phyloP scores from a whole-genome alignment of 2,797 vertebrate genomes.

The Catharus ustulatus region DNA sequence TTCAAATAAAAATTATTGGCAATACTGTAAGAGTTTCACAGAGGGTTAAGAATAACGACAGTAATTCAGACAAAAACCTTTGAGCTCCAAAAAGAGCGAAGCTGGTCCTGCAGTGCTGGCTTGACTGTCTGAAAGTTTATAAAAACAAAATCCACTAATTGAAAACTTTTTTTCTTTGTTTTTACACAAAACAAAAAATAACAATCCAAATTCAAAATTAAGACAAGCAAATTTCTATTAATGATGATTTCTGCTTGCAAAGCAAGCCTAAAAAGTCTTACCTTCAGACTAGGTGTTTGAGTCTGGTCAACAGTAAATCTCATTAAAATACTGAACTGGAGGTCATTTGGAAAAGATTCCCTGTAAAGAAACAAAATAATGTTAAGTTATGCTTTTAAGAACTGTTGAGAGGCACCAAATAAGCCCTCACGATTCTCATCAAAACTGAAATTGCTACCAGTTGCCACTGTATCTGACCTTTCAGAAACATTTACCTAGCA shows the following conservation, averaged over 20 bases:
- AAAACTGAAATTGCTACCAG: background rate
- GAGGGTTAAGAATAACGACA: conserved; percentile 73
- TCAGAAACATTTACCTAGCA: background rate
- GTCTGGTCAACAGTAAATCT: conserved; percentile 98
- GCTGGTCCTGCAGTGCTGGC: conserved; percentile 82
- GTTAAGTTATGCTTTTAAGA: background rate
- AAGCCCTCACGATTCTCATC: background rate
- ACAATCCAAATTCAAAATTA: conserved; percentile 34
- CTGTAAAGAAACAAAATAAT: conserved; percentile 72
- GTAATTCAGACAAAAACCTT: conserved; percentile 83
- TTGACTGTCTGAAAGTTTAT: conserved; percentile 83
- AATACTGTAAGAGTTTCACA: conserved; percentile 64
- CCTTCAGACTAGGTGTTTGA: conserved; percentile 97
- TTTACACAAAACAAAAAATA: background rate
- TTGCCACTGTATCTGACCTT: background rate
- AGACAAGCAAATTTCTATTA: background rate
- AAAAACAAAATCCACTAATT: conserved; percentile 80
- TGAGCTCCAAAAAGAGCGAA: conserved; percentile 82
- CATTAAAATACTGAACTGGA: conserved; percentile 98
- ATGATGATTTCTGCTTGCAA: background rate
- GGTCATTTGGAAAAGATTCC: conserved; percentile 95
- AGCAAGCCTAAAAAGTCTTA: conserved; percentile 66
- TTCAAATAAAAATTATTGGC: conserved; percentile 63
- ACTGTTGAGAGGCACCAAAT: background rate
- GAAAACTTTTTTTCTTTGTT: conserved; percentile 35